These are phyloP conservation scores for Leptinotarsa undecemlineata DNA, from an alignment of 1,140 invertebrate species.

Conservation along the genomic window DNA sequence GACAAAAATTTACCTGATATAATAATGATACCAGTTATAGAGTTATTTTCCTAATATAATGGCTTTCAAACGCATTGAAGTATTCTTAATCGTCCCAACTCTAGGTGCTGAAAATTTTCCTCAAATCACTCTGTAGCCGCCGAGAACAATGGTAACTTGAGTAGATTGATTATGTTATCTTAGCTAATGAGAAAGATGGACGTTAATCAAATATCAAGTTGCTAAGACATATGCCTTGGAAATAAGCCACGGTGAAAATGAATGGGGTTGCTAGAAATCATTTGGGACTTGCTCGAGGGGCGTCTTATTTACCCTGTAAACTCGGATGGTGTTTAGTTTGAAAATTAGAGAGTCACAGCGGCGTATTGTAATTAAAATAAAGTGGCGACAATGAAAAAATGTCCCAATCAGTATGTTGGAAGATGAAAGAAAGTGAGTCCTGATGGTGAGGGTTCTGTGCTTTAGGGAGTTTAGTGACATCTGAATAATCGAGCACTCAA, in stretches of 20 bases:
- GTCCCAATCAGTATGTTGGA: not conserved
- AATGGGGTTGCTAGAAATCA: conserved; percentile 7
- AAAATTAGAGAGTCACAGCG: conserved; percentile 7
- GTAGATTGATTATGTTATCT: conserved; percentile 3
- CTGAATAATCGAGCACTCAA: too few species aligned
- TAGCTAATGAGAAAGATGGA: conserved; percentile 6
- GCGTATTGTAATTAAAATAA: conserved; percentile 6
- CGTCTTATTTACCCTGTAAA: conserved; percentile 5
- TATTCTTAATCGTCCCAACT: too few species aligned
- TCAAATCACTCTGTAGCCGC: too few species aligned
- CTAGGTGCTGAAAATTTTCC: too few species aligned
- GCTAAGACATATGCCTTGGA: conserved; percentile 4
- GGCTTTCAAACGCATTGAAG: too few species aligned
- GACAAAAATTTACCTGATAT: too few species aligned
- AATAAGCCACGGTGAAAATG: not conserved
- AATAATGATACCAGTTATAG: too few species aligned
- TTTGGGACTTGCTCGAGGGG: not conserved
- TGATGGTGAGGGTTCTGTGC: too few species aligned
- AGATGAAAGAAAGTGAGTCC: too few species aligned
- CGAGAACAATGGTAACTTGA: not conserved
- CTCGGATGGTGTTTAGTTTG: conserved; percentile 2
- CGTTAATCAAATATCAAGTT: conserved; percentile 3
- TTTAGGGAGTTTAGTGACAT: too few species aligned
- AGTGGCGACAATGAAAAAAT: not conserved
- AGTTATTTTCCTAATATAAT: too few species aligned